Conservation (phyloP, 2,113 vertebrate genomes). For the Melozone crissalis region DNA sequence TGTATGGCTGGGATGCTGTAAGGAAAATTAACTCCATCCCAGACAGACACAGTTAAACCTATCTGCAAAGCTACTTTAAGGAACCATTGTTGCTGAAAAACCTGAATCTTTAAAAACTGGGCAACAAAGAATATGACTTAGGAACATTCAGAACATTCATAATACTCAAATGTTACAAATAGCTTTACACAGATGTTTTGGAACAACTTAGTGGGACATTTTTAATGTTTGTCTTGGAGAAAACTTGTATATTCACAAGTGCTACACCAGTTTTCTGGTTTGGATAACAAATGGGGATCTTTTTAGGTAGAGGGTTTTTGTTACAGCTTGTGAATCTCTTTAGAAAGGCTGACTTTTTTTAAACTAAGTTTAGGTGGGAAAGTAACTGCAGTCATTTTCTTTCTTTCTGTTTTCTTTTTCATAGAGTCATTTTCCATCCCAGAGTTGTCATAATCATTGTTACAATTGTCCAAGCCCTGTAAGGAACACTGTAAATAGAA, state of each 20-base stretch:
- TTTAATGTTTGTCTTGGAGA: not conserved
- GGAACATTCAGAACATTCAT: not conserved
- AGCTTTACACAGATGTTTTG: not conserved
- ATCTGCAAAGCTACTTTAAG: not conserved
- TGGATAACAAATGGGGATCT: not conserved
- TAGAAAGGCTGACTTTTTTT: not conserved
- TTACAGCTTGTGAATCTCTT: not conserved
- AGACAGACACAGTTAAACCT: not conserved
- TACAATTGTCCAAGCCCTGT: not conserved
- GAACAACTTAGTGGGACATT: not conserved
- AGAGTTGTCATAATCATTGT: not conserved
- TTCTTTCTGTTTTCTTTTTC: not conserved
- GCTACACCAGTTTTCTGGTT: not conserved
- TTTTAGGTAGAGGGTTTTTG: not conserved
- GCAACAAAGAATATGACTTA: not conserved
- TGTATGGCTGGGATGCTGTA: fast-evolving
- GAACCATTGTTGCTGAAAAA: not conserved
- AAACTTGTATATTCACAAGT: not conserved
- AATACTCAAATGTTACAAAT: not conserved
- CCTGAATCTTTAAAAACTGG: not conserved
- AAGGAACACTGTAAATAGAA: not conserved
- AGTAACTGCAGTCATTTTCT: not conserved
- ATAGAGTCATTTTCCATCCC: not conserved
- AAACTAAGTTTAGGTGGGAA: not conserved
- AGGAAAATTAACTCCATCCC: not conserved